Percentiles rank a stretch among this genome's conserved stretches.
Evolutionary conservation across 2,888 invertebrate species (phyloP).

Genomic region (Rhodophaea formosa): DNA sequence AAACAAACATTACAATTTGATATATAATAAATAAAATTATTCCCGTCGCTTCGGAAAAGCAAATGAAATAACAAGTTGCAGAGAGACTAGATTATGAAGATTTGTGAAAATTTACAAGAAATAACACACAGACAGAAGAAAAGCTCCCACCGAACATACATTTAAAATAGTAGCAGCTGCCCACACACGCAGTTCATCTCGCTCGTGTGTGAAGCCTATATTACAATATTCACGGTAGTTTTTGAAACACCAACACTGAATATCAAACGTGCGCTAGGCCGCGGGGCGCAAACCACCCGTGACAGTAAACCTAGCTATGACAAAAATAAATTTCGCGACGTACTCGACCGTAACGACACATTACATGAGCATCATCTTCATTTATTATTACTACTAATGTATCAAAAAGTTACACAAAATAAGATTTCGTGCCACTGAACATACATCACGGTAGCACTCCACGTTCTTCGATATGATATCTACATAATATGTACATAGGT

Average conservation of each 20-base stretch:
- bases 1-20: slow-evolving; percentile 47
- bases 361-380: slow-evolving; percentile 19
- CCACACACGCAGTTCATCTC: slow-evolving; percentile 23
- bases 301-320: slow-evolving; percentile 18
- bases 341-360: slow-evolving; percentile 21
- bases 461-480: slow-evolving; percentile 30
- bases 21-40: slow-evolving; percentile 45
- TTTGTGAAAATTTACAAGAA: slow-evolving; percentile 55
- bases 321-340: slow-evolving; percentile 28
- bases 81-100: slow-evolving; percentile 71
- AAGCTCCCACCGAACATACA: slow-evolving; percentile 51
- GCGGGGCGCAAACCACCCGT: slow-evolving; percentile 21
- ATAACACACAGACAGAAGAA: slow-evolving; percentile 44
- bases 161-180: slow-evolving; percentile 53
- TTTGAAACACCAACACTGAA: slow-evolving; percentile 28
- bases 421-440: slow-evolving; percentile 19
- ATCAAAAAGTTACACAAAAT: slow-evolving; percentile 28
- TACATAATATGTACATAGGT: slow-evolving; percentile 36
- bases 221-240: slow-evolving; percentile 32
- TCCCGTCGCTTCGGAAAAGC: slow-evolving; percentile 40
- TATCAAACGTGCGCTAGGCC: slow-evolving; percentile 32
- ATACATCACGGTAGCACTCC: slow-evolving; percentile 22
- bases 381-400: slow-evolving; percentile 9
- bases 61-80: slow-evolving; percentile 58
- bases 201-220: slow-evolving; percentile 35